Evolutionary conservation across 2,797 vertebrate species (phyloP), one percentile per base, ranked within the genome.

Genomic region (Octomys mimax): DNA sequence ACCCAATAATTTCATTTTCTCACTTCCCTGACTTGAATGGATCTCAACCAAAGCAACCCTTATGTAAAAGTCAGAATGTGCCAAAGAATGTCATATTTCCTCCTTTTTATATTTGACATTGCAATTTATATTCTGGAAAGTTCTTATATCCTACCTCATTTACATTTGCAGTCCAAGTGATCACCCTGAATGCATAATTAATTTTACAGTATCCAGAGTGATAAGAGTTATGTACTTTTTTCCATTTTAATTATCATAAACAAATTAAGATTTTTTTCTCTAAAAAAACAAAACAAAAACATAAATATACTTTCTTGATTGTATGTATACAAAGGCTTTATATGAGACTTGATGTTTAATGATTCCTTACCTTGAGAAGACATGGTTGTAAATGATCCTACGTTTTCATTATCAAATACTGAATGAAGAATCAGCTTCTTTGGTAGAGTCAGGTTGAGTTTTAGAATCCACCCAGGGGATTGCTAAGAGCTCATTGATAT

Each of bases 151-250:
- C 85, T 80, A 70, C 21, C 21, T 70, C 7, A 42, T 87, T 77
- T 87, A 59, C 2, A 84, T 89, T 64, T 61, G 3, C 11, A 81
- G 6, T 31, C 9, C 7, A 84, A 81, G 49, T 70, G 24, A 84
- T 64, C 92, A 70, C 66, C n/a, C 57, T 93, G 57, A 94, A 91
- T 73, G n/a, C 11, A 61, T 75, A 80, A 80, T 95, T 94, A 92
- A 96, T 49, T 95, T 91, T 77, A 77, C 85, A 54, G 9, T 21
- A 96, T 36, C 18, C 77, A 28, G 62, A 70, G 1, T 66, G 31
- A 61, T 42, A 49, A 31, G 21, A 89, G 1, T 1, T 16, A 66
- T 68, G 19, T 14, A 19, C 12, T 1, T 26, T 26, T 91, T 83
- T 70, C 18, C 52, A 90, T 21, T 2, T 52, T 94, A 64, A 82